A percentile compares a stretch with the other conserved stretches of the same genome.
Evolutionary conservation across 2,113 vertebrate species (phyloP).

Genomic region (Pseudonaja textilis): DNA sequence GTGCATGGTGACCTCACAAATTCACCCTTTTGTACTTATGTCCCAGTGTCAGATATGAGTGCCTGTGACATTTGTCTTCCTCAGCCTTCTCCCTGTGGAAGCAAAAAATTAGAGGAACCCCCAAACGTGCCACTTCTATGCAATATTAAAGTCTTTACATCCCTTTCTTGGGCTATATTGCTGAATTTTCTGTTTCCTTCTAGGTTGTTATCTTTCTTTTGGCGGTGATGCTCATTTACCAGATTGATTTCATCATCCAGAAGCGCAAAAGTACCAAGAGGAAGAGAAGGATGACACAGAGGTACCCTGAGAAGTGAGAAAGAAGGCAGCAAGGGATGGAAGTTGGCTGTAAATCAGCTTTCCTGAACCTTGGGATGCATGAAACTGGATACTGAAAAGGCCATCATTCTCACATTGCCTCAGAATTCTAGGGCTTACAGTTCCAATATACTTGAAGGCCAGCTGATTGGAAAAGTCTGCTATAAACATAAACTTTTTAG

Average conservation of each 20-base stretch:
- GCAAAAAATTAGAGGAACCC: not conserved
- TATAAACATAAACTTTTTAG: not conserved
- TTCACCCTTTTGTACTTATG: not conserved
- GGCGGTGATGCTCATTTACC: slow-evolving; percentile 54
- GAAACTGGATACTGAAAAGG: not conserved
- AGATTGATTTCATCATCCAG: slow-evolving; percentile 48
- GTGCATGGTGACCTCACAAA: not conserved
- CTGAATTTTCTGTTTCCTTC: not conserved
- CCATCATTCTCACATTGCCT: not conserved
- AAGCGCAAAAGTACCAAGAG: slow-evolving; percentile 20
- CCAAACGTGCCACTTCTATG: not conserved
- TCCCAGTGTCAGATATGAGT: not conserved
- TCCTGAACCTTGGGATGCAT: not conserved
- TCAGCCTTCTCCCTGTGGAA: not conserved
- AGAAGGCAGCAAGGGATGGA: not conserved
- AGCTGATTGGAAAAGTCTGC: not conserved
- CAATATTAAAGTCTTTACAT: not conserved
- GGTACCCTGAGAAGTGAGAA: not conserved
- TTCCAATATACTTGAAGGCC: not conserved
- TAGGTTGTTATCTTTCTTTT: slow-evolving; percentile 59
- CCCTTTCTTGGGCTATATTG: not conserved
- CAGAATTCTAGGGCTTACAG: not conserved
- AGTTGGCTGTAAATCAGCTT: not conserved
- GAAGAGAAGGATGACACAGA: not conserved
- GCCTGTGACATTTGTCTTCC: not conserved